Conservation (phyloP, 1,140 invertebrate genomes). For the Nephotettix cincticeps region DNA sequence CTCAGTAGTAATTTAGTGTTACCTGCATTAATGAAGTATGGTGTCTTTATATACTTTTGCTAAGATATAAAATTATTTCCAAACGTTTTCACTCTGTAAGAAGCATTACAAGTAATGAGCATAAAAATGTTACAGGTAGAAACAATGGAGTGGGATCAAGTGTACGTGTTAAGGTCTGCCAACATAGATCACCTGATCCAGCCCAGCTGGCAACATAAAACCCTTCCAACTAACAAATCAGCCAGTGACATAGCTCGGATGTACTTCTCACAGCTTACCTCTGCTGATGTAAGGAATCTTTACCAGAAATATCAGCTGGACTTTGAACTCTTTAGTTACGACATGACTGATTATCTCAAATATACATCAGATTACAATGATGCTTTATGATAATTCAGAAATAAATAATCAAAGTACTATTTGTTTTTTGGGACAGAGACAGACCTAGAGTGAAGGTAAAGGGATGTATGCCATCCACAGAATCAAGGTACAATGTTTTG, state of each 20-base stretch:
- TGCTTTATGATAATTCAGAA: neutral
- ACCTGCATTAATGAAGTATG: no score
- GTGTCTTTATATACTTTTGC: no score
- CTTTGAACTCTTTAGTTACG: conserved; percentile 82
- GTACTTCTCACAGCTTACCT: conserved; percentile 73
- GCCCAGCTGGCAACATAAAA: conserved; percentile 71
- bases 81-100: no score
- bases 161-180: conserved; percentile 74
- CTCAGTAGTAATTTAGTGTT: no score
- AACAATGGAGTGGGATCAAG: conserved; percentile 60
- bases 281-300: conserved; percentile 68
- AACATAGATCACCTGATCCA: conserved; percentile 72
- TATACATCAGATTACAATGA: conserved; percentile 45
- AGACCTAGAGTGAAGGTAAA: no score
- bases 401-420: no score
- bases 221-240: neutral
- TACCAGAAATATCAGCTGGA: conserved; percentile 82
- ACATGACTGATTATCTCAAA: conserved; percentile 67
- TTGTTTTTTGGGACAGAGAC: no score
- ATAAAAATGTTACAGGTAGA: conserved; percentile 20
- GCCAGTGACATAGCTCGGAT: conserved; percentile 38
- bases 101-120: no score
- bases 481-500: no score
- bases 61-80: no score
- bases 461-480: no score